Evolutionary conservation across 2,888 invertebrate species (phyloP).

Genomic region (Pammene fasciana): DNA sequence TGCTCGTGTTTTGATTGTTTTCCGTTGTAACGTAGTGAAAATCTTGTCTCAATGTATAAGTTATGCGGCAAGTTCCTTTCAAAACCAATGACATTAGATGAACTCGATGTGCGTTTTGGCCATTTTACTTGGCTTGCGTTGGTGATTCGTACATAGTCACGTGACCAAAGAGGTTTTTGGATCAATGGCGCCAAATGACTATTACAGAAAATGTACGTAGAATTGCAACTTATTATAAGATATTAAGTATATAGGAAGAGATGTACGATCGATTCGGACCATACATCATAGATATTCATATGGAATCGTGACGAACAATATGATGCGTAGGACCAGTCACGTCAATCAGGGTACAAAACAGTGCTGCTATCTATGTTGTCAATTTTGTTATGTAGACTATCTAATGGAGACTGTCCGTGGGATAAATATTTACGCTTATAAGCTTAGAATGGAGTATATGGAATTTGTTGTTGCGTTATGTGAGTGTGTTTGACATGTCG

Average conservation of each 20-base stretch:
- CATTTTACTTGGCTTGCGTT: constrained; percentile 84
- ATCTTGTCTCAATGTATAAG: constrained; percentile 73
- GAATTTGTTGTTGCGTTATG: constrained; percentile 51
- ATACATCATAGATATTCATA: constrained; percentile 54
- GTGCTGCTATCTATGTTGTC: constrained; percentile 92
- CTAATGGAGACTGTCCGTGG: constrained; percentile 86
- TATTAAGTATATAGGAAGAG: constrained; percentile 51
- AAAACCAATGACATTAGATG: constrained; percentile 80
- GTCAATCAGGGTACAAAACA: constrained; percentile 83
- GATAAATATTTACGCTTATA: constrained; percentile 85
- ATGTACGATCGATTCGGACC: constrained; percentile 52
- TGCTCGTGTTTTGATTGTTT: constrained; percentile 69
- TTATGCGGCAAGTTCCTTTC: constrained; percentile 74
- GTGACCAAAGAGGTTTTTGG: constrained; percentile 80
- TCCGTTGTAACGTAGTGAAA: constrained; percentile 59
- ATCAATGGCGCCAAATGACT: constrained; percentile 84
- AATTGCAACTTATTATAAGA: constrained; percentile 55
- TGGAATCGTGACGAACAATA: constrained; percentile 54
- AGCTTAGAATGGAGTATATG: constrained; percentile 66
- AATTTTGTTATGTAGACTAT: constrained; percentile 84
- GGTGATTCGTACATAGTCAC: constrained; percentile 83
- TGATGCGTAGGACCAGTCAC: constrained; percentile 77
- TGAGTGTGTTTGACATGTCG: constrained; percentile 54
- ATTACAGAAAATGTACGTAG: constrained; percentile 80
- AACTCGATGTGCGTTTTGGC: constrained; percentile 83